These are phyloP conservation scores for Eretmochelys imbricata DNA, from an alignment of 2,113 vertebrate genomes.

Conservation along the genomic window DNA sequence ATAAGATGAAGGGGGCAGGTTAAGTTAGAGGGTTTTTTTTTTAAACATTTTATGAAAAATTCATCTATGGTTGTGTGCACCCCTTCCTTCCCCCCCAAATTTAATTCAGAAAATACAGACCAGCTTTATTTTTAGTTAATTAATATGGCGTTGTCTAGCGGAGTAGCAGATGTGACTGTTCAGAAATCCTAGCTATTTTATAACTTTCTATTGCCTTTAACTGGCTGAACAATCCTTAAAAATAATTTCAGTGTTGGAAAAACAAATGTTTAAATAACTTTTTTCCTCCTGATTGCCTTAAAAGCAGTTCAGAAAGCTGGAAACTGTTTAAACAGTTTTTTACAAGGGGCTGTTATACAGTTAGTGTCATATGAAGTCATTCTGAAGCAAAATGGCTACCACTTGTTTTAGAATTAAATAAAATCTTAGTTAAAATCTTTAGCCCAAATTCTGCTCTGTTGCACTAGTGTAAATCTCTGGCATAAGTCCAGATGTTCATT, in stretches of 20 bases:
- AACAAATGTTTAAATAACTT: neutral
- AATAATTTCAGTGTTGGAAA: neutral
- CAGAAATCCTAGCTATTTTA: neutral
- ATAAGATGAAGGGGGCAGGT: rapidly evolving
- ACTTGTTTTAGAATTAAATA: neutral
- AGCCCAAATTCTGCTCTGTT: neutral
- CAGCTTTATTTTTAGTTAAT: neutral
- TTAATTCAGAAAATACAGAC: neutral
- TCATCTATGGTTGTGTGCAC: neutral
- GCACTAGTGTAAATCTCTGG: neutral
- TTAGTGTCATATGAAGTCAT: neutral
- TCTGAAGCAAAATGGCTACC: neutral
- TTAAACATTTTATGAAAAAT: neutral
- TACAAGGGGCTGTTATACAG: neutral
- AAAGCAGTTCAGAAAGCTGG: neutral
- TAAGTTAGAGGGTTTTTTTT: neutral
- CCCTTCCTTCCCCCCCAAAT: neutral
- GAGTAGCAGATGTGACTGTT: neutral
- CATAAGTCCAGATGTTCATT: neutral
- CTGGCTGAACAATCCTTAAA: neutral
- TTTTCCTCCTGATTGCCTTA: neutral
- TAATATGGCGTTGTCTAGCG: neutral
- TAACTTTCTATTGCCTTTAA: neutral
- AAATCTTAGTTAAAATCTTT: neutral
- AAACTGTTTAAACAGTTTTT: neutral